phyloP scores from a whole-genome alignment of 2,797 vertebrate species.

The Onychomys torridus region DNA sequence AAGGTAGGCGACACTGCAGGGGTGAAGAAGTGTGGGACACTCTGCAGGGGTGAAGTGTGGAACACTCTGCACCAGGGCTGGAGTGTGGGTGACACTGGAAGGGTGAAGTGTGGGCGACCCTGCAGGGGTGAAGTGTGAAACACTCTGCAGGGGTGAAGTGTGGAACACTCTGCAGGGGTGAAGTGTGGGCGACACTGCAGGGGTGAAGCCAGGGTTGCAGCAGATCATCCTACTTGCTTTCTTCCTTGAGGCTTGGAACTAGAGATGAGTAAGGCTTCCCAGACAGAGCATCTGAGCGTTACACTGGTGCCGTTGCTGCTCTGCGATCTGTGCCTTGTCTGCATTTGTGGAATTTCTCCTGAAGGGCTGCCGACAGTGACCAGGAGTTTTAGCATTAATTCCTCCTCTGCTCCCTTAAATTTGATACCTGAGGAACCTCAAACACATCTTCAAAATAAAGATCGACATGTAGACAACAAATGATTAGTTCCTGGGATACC shows the following conservation, averaged over 20 bases:
- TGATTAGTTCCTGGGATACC: background rate
- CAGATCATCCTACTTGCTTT: background rate
- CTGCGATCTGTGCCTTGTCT: background rate
- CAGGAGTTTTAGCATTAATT: background rate
- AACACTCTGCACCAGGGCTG: background rate
- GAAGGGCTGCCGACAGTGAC: rapidly evolving
- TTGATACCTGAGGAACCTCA: constrained; percentile 14
- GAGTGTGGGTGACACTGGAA: background rate
- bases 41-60: background rate
- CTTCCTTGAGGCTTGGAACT: background rate
- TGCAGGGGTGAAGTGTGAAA: too few species aligned
- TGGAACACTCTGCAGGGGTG: background rate
- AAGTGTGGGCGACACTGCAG: background rate
- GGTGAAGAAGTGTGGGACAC: too few species aligned
- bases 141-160: too few species aligned
- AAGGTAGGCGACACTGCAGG: too few species aligned
- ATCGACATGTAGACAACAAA: background rate
- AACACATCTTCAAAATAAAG: background rate
- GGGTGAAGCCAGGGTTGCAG: too few species aligned
- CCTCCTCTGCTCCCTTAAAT: background rate
- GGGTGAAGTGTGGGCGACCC: too few species aligned
- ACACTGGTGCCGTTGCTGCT: background rate
- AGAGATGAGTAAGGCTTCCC: background rate
- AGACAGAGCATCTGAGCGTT: background rate
- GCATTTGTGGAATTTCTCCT: background rate